These are phyloP conservation scores for Rhyacophila evoluta DNA, from an alignment of 2,888 invertebrate species.

Conservation along the genomic window DNA sequence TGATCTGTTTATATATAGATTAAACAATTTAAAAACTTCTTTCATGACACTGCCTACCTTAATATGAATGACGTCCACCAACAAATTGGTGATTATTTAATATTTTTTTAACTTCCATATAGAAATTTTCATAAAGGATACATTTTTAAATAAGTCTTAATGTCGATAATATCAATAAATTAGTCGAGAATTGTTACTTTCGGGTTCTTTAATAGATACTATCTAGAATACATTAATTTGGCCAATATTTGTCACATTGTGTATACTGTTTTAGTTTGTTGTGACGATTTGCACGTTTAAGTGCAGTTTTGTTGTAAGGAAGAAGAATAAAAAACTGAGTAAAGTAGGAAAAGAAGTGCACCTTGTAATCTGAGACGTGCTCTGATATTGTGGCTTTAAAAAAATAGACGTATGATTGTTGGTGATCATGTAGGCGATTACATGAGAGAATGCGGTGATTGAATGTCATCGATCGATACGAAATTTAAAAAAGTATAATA, in stretches of 20 bases:
- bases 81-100: no score
- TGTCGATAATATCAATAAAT: no score
- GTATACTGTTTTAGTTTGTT: neutral
- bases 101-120: no score
- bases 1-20: no score
- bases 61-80: no score
- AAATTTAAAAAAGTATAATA: slow-evolving; percentile 32
- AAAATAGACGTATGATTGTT: neutral
- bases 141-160: no score
- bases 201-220: no score
- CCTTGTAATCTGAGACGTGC: slow-evolving; percentile 14
- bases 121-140: no score
- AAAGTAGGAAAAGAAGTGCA: slow-evolving; percentile 20
- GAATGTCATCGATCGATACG: slow-evolving; percentile 14
- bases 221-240: neutral
- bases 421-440: neutral
- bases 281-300: slow-evolving; percentile 12
- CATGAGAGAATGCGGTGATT: neutral
- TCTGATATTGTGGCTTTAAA: slow-evolving; percentile 17
- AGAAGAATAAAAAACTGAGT: neutral
- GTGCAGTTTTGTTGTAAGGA: neutral
- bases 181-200: no score
- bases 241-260: neutral
- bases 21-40: no score
- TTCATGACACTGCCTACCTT: no score